A percentile compares a stretch with the other conserved stretches of the same genome.
These are phyloP conservation scores for Eristalinus aeneus DNA, from an alignment of 2,888 invertebrate genomes.

Conservation along the genomic window DNA sequence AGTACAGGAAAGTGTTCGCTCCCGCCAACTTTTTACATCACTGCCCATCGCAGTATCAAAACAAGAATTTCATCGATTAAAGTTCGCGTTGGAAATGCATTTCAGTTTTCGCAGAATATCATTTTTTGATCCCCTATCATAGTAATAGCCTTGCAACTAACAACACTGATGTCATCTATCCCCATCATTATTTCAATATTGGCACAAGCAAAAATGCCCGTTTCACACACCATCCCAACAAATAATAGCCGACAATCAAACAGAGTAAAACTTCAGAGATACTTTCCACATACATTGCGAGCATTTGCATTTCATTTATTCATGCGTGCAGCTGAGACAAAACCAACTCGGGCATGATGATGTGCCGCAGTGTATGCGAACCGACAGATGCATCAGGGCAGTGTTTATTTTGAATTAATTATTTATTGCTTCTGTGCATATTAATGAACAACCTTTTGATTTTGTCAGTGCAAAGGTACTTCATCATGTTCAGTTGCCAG, in stretches of 20 bases:
- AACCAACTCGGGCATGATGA: slow-evolving; percentile 27
- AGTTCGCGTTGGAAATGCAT: no score
- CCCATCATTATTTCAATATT: neutral
- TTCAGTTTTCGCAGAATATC: no score
- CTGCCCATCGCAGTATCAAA: no score
- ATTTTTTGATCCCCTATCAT: neutral
- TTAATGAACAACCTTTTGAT: slow-evolving; percentile 3
- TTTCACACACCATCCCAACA: neutral
- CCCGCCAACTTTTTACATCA: no score
- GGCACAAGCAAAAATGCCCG: neutral
- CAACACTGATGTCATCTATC: slow-evolving; percentile 15
- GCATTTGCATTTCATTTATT: slow-evolving; percentile 23
- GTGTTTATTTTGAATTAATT: slow-evolving; percentile 26
- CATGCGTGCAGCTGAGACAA: slow-evolving; percentile 25
- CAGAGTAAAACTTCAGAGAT: slow-evolving; percentile 5
- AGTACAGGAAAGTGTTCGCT: no score
- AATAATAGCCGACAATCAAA: neutral
- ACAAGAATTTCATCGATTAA: no score
- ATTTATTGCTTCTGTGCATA: slow-evolving; percentile 33
- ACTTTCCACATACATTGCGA: neutral
- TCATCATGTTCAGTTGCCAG: slow-evolving; percentile 33
- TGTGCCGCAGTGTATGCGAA: slow-evolving; percentile 36
- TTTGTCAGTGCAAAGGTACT: slow-evolving; percentile 12
- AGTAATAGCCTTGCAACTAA: slow-evolving; percentile 22
- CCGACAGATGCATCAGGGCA: slow-evolving; percentile 42